Evolutionary conservation across 2,797 vertebrate genomes (phyloP).

Genomic region (Lepidocolaptes lacrymiger): DNA sequence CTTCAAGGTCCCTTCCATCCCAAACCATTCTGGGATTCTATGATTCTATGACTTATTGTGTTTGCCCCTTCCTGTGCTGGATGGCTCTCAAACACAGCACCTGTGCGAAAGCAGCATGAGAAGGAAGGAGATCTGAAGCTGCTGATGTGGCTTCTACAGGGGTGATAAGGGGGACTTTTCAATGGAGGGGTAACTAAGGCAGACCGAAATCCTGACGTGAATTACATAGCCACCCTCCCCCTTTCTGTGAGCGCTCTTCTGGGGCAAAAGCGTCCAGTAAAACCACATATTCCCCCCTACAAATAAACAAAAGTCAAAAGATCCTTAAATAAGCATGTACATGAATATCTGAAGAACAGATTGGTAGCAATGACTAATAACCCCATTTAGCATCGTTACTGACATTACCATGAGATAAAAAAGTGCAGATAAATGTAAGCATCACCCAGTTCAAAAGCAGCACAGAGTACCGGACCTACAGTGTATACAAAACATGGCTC

Average conservation of each 20-base stretch:
- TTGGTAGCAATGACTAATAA: not conserved
- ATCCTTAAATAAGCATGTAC: not conserved
- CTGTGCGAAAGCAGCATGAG: not conserved
- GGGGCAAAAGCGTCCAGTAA: not conserved
- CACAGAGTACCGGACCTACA: not conserved
- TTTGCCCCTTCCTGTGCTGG: not conserved
- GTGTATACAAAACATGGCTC: rapidly evolving
- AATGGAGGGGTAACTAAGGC: not conserved
- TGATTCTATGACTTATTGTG: not conserved
- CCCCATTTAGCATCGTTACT: not conserved
- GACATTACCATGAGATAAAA: not conserved
- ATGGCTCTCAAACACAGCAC: not conserved
- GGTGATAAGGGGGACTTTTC: not conserved
- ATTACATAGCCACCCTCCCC: not conserved
- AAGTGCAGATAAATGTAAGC: not conserved
- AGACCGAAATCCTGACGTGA: rapidly evolving
- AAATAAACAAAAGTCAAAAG: not conserved
- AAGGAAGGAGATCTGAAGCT: not conserved
- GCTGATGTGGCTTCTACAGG: rapidly evolving
- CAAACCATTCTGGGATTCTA: not conserved
- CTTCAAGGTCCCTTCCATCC: not conserved
- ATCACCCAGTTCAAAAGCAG: not conserved
- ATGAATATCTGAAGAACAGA: not conserved
- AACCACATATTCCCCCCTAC: not conserved
- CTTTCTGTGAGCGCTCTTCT: not conserved